Evolutionary conservation across 1,140 invertebrate species (phyloP), one percentile per base, ranked within the genome.

Genomic region (Mercenaria mercenaria): DNA sequence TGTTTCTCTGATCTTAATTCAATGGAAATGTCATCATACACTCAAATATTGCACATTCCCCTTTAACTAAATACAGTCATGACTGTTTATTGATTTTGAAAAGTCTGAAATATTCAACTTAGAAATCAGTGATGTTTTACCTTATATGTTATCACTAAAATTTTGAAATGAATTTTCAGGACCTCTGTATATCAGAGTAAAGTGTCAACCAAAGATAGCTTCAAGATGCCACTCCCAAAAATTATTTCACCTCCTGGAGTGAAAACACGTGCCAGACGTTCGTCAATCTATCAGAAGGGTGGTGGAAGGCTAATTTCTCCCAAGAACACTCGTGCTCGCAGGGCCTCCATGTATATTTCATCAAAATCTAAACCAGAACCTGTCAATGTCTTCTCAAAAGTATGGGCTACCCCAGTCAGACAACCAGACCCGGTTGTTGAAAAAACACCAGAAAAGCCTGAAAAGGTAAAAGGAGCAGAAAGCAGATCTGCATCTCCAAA

Each of bases 311-410:
- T 88, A 4, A 23, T 69, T 11, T 81, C 76, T 69, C 56, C 56
- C 8, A 83, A 26, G 34, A 34, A 23, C 11, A 43, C 41, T 0
- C 23, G 76, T 6, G n/a, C 85, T 11, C 37, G 86, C 18, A 67
- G 86, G 13, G 18, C 76, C 8, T 88, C 86, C 23, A 88, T 88
- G 76, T 88, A 88, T 88, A 56, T 88, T 20, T 37, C 76, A n/a
- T 80, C 76, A 29, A 88, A 88, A 61, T 18, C 41, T 32, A 88
- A 37, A 32, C 23, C 37, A 37, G 43, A 64, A 11, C 4, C 34
- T 34, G 47, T 26, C 15, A 77, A 80, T 47, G 47, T 88, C 3
- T 88, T 88, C 32, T 88, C 86, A 3, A 88, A 88, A 88, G 86
- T 88, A 32, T 88, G 72, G 61, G 39, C 72, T 15, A 88, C 86